Evolutionary conservation across 2,113 vertebrate species (phyloP), one percentile per base, ranked within the genome.

Genomic region (Dipodomys merriami): DNA sequence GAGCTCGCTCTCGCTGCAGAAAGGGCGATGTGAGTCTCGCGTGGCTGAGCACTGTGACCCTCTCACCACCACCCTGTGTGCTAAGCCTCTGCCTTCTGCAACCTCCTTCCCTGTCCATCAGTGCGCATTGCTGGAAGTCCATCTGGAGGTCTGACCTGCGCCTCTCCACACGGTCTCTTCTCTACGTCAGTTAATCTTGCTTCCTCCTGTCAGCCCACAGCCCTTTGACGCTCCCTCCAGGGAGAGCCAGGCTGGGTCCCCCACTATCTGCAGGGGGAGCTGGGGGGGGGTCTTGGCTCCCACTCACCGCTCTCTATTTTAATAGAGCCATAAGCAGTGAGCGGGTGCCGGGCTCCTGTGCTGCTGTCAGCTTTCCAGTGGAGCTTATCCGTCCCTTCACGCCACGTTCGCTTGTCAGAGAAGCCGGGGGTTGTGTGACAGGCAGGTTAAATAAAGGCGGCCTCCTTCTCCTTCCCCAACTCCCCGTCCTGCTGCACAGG

Each of bases 311-410:
- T 20, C 39, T 9, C 8, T 78, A 72, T 20, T n/a, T 76, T 72
- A 83, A 53, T 71, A 71, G 71, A 93, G 74, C 69, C 9, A 0
- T 79, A 69, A 91, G 19, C 57, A 18, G 60, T 29, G 33, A 2
- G 22, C 49, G 44, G 53, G 57, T 49, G 7, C 27, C 4, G 29
- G 33, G 33, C 77, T 27, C 69, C 60, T 60, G 11, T 25, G 0
- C 0, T 67, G 93, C 97, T 97, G 97, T 84, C 97, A 96, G 65
- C 97, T 97, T 97, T 97, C 97, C 97, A 94, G 88, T 3, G 86
- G 89, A 71, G 95, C 95, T 98, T 98, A 98, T 98, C 98, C 97
- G 97, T 0, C 0, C 94, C 96, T 91, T 39, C 97, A 97, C 91
- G 95, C 46, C 64, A 20, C 96, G 95, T 91, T 96, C 95, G 91